Evolutionary conservation across 2,113 vertebrate genomes (phyloP).

Genomic region (Eretmochelys imbricata): DNA sequence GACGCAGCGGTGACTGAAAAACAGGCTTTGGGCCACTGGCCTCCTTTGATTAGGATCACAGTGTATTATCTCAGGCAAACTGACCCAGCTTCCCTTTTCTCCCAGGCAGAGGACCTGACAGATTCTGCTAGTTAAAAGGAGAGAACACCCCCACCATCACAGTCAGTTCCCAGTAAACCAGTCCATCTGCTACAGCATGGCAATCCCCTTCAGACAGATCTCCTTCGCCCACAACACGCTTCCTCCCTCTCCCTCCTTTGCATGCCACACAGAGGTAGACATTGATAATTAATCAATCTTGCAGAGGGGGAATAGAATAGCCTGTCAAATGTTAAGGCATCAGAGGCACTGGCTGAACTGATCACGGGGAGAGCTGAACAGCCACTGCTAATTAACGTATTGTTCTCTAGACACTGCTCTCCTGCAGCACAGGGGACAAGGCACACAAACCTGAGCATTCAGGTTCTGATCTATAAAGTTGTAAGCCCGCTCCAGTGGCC

Average conservation of each 20-base stretch:
- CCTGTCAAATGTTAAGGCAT: constrained; percentile 26
- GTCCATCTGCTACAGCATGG: background rate
- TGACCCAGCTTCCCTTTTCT: background rate
- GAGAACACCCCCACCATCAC: background rate
- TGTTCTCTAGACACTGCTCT: constrained; percentile 10
- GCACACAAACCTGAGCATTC: constrained; percentile 48
- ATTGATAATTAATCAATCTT: constrained; percentile 60
- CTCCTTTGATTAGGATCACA: background rate
- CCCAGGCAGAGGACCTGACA: background rate
- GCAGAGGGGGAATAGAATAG: constrained; percentile 53
- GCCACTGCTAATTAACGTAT: constrained; percentile 40
- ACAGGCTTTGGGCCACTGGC: background rate
- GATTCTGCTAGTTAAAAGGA: background rate
- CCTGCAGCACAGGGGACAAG: constrained; percentile 47
- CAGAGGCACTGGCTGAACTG: constrained; percentile 10
- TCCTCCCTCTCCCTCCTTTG: background rate
- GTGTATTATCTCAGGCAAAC: background rate
- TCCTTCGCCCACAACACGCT: background rate
- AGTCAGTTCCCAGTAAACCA: background rate
- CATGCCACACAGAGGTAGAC: background rate
- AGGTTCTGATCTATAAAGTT: constrained; percentile 45
- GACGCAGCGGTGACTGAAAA: too few species aligned
- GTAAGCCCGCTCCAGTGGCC: background rate
- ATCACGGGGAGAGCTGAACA: constrained; percentile 18
- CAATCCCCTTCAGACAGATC: background rate